Evolutionary conservation across 2,888 invertebrate species (phyloP).

Genomic region (Plutella xylostella): DNA sequence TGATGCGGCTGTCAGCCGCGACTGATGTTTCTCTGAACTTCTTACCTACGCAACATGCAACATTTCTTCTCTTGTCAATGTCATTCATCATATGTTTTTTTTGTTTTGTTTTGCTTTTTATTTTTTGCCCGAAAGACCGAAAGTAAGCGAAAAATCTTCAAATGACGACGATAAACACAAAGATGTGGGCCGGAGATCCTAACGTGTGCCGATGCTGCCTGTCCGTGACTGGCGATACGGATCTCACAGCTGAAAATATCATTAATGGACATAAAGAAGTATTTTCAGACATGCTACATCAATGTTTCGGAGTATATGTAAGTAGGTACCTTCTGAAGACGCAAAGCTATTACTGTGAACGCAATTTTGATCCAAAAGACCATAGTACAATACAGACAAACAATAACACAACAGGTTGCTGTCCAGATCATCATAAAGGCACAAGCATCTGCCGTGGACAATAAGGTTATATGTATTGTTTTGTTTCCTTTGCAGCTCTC

Average conservation of each 20-base stretch:
- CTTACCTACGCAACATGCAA: too few relatives aligned
- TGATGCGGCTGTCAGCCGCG: too few relatives aligned
- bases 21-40: too few relatives aligned
- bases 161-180: too few relatives aligned
- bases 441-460: not conserved
- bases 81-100: too few relatives aligned
- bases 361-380: too few relatives aligned
- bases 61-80: too few relatives aligned
- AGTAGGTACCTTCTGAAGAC: constrained; percentile 9
- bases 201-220: constrained; percentile 21
- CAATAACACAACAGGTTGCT: not conserved
- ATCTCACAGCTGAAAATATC: constrained; percentile 17
- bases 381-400: not conserved
- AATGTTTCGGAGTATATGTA: constrained; percentile 20
- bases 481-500: constrained; percentile 29
- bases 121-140: too few relatives aligned
- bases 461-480: not conserved
- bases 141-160: too few relatives aligned
- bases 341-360: not conserved
- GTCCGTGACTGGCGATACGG: constrained; percentile 16
- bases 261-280: constrained; percentile 17
- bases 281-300: constrained; percentile 16
- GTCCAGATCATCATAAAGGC: not conserved
- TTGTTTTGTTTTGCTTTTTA: too few relatives aligned
- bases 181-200: constrained; percentile 21